Base-by-base conservation (phyloP, 2,888 invertebrate genomes). In the Limnephilus rhombicus region DNA sequence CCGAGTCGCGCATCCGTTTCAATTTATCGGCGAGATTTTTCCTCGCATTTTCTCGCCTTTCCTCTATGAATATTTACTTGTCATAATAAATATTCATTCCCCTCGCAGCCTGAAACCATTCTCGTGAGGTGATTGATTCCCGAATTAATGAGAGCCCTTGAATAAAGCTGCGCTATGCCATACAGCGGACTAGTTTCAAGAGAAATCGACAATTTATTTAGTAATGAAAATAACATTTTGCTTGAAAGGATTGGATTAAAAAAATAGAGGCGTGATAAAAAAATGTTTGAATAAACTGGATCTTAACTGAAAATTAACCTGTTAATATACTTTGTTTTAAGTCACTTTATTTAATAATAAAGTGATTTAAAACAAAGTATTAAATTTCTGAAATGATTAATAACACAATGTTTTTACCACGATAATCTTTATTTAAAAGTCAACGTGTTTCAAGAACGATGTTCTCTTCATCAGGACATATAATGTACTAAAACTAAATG, bases 31-130 rank as follows among this genome's bases (percentile, higher is more conserved):
- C 45, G 53, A 31, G 53, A 83, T 85, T 85, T 85, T 85, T 90
- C 18, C 45, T 49, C 90, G 34, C 13, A 80, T 80, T 41, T n/a
- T 68, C 37, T 5, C 88, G 24, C 68, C 68, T 18, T 68, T 88
- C 80, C 29, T n/a, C 80, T 81, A 81, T 90, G 81, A 90, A 90
- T 90, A 90, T 89, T 89, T 89, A 45, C 88, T 88, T 68, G 53
- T 81, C 80, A 89, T 89, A 81, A 89, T 80, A 89, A 80, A 89
- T 89, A 89, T 89, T 89, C 41, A 89, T 89, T 80, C 45, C n/a
- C 34, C 45, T 45, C 24, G 9, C 45, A 15, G 41, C 89, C 37
- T 29, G 41, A 41, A 41, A 81, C 41, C 81, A 37, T 89, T 89
- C 80, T 81, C 80, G 88, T 37, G 18, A 88, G 81, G 81, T 80